Conservation (phyloP, 2,888 invertebrate species). For the Dolomedes plantarius region DNA sequence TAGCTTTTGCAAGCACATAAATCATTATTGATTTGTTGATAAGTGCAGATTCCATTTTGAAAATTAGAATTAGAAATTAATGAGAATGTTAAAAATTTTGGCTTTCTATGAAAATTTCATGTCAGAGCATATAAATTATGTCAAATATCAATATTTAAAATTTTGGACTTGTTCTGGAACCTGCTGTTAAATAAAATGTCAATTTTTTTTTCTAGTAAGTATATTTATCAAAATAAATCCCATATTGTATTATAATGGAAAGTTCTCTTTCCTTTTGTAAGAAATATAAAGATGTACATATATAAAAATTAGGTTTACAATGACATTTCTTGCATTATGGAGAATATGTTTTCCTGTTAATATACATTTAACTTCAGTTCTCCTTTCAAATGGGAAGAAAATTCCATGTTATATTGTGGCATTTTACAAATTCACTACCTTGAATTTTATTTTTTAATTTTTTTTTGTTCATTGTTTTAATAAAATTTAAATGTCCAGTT, state of each 20-base stretch:
- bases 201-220: not conserved
- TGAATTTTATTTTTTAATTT: conserved; percentile 15
- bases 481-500: conserved; percentile 17
- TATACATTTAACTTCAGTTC: not conserved
- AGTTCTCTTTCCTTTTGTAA: conserved; percentile 11
- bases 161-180: not conserved
- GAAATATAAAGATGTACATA: not conserved
- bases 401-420: not conserved
- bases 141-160: not conserved
- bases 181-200: not conserved
- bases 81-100: conserved; percentile 10
- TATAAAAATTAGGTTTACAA: not conserved
- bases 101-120: not conserved
- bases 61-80: conserved; percentile 14
- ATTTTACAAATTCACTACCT: not conserved
- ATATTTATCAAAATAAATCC: not conserved
- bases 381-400: not conserved
- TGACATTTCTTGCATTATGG: not conserved
- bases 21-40: conserved; percentile 12
- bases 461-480: conserved; percentile 20
- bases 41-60: conserved; percentile 13
- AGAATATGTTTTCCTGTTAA: not conserved
- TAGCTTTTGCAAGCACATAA: conserved; percentile 7
- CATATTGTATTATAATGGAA: conserved; percentile 6
- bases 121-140: not conserved